A percentile compares a stretch with the other conserved stretches of the same genome.
phyloP scores from a whole-genome alignment of 2,113 vertebrate species.

The Mola mola region DNA sequence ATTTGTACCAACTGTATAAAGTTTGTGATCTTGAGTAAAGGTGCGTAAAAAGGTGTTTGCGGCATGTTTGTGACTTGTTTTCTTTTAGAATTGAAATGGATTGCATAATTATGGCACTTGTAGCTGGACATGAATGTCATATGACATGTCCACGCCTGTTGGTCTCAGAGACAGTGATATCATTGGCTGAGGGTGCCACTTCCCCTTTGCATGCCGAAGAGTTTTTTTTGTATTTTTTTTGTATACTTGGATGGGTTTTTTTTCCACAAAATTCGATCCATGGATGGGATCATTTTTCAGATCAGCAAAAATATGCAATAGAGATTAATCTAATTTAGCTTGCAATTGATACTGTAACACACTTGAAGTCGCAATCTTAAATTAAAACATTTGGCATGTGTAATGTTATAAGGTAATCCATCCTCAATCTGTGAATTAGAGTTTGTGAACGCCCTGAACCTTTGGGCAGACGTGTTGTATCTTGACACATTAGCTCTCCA shows the following conservation, averaged over 20 bases:
- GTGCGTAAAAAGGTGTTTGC: slow-evolving; percentile 18
- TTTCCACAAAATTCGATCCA: slow-evolving; percentile 1
- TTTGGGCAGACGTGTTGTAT: too few relatives aligned
- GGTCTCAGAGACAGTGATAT: slow-evolving; percentile 18
- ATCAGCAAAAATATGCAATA: not conserved
- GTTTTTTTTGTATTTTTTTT: slow-evolving; percentile 70
- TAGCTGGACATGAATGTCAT: slow-evolving; percentile 6
- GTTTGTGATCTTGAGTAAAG: slow-evolving; percentile 13
- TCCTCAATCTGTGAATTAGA: too few relatives aligned
- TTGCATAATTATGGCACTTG: too few relatives aligned
- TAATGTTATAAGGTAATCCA: too few relatives aligned
- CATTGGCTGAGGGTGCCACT: slow-evolving; percentile 42
- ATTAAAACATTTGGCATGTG: too few relatives aligned
- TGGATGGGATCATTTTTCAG: too few relatives aligned
- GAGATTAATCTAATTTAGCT: too few relatives aligned
- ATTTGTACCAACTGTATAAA: not conserved
- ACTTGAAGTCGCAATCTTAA: too few relatives aligned
- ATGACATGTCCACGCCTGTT: not conserved
- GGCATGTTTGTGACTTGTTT: slow-evolving; percentile 39
- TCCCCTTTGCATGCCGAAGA: slow-evolving; percentile 63
- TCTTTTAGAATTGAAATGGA: slow-evolving; percentile 12
- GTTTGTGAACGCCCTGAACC: too few relatives aligned
- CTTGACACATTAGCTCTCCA: too few relatives aligned
- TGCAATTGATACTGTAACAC: too few relatives aligned
- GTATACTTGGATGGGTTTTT: slow-evolving; percentile 34